Conservation (phyloP, 2,113 vertebrate species). For the Myrmecophaga tridactyla region DNA sequence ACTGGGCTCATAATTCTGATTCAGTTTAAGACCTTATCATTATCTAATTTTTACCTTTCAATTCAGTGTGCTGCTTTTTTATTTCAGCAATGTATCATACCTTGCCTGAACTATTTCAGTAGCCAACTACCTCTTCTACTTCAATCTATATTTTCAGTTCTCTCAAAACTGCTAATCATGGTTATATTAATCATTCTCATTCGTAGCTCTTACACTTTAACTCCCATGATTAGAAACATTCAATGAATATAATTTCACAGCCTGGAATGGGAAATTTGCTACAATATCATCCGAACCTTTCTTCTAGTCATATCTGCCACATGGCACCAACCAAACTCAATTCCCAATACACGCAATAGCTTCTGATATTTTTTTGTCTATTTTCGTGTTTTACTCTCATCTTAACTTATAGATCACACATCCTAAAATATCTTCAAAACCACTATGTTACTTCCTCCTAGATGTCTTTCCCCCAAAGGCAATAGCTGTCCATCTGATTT, state of each 20-base stretch:
- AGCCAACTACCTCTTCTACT: background rate
- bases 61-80: background rate
- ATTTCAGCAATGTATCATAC: background rate
- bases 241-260: background rate
- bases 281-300: background rate
- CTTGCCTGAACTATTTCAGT: background rate
- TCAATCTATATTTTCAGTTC: background rate
- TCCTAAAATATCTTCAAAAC: background rate
- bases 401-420: background rate
- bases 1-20: background rate
- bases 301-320: background rate
- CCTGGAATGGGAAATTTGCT: background rate
- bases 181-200: background rate
- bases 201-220: background rate
- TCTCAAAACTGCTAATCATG: background rate
- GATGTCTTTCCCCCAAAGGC: background rate
- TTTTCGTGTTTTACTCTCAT: background rate
- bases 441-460: background rate
- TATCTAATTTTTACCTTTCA: background rate
- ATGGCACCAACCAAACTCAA: background rate
- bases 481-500: background rate
- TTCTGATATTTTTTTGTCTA: background rate
- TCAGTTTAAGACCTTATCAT: too few species aligned
- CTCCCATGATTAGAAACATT: background rate
- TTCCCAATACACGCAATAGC: background rate